Conservation (phyloP, 2,888 invertebrate species). For the Trichopria drosophilae region DNA sequence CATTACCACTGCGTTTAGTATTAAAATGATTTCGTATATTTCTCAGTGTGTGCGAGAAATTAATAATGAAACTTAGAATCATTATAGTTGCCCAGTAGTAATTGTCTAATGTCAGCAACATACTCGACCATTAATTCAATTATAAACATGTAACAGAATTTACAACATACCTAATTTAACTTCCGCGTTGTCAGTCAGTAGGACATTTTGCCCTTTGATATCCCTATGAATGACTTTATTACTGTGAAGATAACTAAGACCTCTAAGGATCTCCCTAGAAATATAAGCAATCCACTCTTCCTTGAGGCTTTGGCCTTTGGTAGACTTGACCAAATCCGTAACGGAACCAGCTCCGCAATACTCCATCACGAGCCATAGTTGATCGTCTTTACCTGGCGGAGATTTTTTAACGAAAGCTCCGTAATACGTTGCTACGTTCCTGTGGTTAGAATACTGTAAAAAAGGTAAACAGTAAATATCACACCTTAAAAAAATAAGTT, state of each 20-base stretch:
- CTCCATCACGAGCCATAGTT: slow-evolving; percentile 99
- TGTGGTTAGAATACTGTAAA: slow-evolving; percentile 91
- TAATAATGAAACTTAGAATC: no score
- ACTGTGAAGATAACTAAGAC: slow-evolving; percentile 94
- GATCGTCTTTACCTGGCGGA: slow-evolving; percentile 98
- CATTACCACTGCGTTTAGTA: no score
- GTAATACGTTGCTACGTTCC: slow-evolving; percentile 99
- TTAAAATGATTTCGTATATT: no score
- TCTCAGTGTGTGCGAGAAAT: no score
- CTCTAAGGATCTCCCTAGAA: slow-evolving; percentile 92
- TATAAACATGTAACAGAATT: no score
- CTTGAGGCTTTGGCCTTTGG: slow-evolving; percentile 95
- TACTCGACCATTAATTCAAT: no score
- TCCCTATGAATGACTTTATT: slow-evolving; percentile 99
- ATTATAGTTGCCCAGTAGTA: no score
- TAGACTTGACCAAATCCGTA: slow-evolving; percentile 98
- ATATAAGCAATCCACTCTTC: slow-evolving; percentile 99
- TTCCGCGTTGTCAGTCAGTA: slow-evolving; percentile 99
- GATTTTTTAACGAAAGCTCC: slow-evolving; percentile 99
- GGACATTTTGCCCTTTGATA: slow-evolving; percentile 98
- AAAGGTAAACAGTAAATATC: no score
- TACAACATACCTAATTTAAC: slow-evolving; percentile 83
- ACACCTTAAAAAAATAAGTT: no score
- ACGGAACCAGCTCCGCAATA: slow-evolving; percentile 99
- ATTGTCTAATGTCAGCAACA: no score